These are phyloP conservation scores for Parasteatoda lunata DNA, from an alignment of 2,888 invertebrate genomes.

Conservation along the genomic window DNA sequence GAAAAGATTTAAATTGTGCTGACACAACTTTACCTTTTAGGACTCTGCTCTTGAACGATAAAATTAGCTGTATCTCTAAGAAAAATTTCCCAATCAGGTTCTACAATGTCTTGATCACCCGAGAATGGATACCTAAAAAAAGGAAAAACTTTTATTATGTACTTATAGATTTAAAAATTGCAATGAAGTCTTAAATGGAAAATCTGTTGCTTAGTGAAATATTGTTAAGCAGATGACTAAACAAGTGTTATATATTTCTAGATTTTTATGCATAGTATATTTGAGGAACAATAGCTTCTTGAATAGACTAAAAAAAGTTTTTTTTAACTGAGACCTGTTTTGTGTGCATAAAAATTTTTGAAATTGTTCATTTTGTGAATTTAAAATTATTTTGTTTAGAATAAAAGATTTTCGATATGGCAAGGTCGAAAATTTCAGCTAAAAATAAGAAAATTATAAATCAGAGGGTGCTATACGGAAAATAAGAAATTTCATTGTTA, in stretches of 20 bases:
- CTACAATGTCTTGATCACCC: constrained; percentile 84
- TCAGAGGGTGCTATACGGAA: no score
- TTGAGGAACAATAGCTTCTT: not conserved
- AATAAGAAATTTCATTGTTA: no score
- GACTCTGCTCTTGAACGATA: constrained; percentile 90
- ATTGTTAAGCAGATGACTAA: not conserved
- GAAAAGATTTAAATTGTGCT: not conserved
- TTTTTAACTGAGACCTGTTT: no score
- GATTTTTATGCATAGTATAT: not conserved
- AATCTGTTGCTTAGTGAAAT: not conserved
- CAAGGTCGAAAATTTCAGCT: no score
- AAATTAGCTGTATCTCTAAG: constrained; percentile 89
- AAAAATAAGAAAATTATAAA: no score
- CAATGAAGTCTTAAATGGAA: not conserved
- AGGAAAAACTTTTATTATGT: not conserved
- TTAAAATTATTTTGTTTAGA: no score
- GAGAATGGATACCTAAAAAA: constrained; percentile 84
- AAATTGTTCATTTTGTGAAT: no score
- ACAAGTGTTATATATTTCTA: not conserved
- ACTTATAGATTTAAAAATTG: not conserved
- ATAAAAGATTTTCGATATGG: no score
- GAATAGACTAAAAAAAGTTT: no score
- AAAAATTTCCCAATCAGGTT: constrained; percentile 95
- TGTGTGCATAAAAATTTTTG: no score
- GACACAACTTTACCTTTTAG: constrained; percentile 77